These are phyloP conservation scores for Macrosoma leucophasiata DNA, from an alignment of 2,888 invertebrate species.

Conservation along the genomic window DNA sequence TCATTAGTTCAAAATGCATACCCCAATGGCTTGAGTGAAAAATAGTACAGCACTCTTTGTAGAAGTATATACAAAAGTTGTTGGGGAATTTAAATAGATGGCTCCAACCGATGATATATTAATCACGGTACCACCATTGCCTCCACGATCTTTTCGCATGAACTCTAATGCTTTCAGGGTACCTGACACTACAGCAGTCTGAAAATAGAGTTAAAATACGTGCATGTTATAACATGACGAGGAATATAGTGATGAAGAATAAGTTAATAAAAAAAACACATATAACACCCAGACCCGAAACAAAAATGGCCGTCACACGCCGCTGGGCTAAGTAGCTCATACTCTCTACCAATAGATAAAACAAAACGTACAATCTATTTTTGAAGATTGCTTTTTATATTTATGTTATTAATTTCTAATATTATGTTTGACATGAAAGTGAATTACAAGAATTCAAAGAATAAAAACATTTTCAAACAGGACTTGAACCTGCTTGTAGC, in stretches of 20 bases:
- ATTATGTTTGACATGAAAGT: too few relatives aligned
- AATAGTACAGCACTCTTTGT: slow-evolving; percentile 37
- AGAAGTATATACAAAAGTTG: slow-evolving; percentile 29
- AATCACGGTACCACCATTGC: slow-evolving; percentile 35
- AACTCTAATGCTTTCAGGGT: slow-evolving; percentile 34
- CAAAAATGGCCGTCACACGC: slow-evolving; percentile 31
- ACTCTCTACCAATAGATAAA: slow-evolving; percentile 44
- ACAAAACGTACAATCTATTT: slow-evolving; percentile 30
- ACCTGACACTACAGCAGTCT: slow-evolving; percentile 34
- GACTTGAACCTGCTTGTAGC: too few relatives aligned
- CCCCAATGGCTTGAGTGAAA: slow-evolving; percentile 35
- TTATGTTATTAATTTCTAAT: too few relatives aligned
- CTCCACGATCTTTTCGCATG: slow-evolving; percentile 35
- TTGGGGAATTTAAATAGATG: slow-evolving; percentile 23
- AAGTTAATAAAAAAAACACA: too few relatives aligned
- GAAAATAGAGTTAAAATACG: slow-evolving; percentile 27
- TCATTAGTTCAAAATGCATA: too few relatives aligned
- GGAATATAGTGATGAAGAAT: too few relatives aligned
- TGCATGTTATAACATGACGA: too few relatives aligned
- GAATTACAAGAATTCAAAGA: too few relatives aligned
- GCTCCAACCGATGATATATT: slow-evolving; percentile 36
- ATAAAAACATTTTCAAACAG: too few relatives aligned
- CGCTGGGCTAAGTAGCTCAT: slow-evolving; percentile 47
- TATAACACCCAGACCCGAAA: slow-evolving; percentile 33
- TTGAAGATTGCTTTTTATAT: not conserved